Conservation (phyloP, 2,888 invertebrate species). For the Cantharis rustica region DNA sequence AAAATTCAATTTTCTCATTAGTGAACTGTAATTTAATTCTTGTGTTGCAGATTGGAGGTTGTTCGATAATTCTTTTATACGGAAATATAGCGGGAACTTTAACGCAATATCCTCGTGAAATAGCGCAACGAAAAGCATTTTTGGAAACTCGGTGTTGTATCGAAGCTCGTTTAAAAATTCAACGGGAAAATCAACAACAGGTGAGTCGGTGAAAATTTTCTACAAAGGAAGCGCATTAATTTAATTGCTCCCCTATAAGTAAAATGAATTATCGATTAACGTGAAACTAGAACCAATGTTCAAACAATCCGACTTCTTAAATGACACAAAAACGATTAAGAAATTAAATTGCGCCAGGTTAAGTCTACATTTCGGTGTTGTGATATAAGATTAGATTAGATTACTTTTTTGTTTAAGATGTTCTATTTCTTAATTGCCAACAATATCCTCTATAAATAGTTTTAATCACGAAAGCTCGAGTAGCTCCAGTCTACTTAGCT, state of each 20-base stretch:
- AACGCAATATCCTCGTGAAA: constrained; percentile 90
- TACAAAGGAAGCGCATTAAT: background rate
- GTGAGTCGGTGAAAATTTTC: constrained; percentile 59
- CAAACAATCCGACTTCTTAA: background rate
- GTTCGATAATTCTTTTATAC: constrained; percentile 71
- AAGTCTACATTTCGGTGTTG: background rate
- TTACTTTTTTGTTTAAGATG: background rate
- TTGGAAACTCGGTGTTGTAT: constrained; percentile 94
- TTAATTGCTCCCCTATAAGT: background rate
- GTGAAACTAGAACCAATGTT: background rate
- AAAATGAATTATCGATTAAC: constrained; percentile 1
- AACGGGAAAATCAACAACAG: constrained; percentile 95
- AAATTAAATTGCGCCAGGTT: background rate
- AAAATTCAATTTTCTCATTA: background rate
- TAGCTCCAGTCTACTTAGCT: too few relatives aligned
- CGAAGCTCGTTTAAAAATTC: constrained; percentile 85
- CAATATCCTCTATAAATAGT: too few relatives aligned
- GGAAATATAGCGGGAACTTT: constrained; percentile 86
- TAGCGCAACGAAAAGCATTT: constrained; percentile 89
- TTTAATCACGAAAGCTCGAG: too few relatives aligned
- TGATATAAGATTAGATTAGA: background rate
- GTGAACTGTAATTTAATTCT: background rate
- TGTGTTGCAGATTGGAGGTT: constrained; percentile 67
- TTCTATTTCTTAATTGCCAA: background rate
- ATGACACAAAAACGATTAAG: background rate